These are phyloP conservation scores for Drosophila erecta DNA, from an alignment of 1,140 invertebrate species.

Conservation along the genomic window DNA sequence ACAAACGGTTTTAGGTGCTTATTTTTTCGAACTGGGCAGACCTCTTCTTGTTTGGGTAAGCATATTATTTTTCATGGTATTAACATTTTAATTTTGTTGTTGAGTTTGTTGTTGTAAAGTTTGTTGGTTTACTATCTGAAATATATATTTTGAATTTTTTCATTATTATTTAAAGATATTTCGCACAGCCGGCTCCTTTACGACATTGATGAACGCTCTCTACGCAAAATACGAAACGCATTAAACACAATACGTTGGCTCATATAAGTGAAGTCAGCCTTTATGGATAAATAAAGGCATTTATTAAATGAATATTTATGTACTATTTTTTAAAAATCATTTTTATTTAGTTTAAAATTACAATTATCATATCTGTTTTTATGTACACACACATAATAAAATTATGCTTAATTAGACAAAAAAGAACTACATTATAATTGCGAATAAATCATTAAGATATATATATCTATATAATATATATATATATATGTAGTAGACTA, in stretches of 20 bases:
- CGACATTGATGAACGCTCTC: constrained; percentile 52
- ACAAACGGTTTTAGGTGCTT: constrained; percentile 41
- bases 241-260: background rate
- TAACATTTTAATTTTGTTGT: background rate
- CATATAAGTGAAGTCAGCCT: background rate
- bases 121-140: background rate
- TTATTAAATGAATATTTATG: background rate
- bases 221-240: constrained; percentile 47
- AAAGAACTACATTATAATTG: constrained; percentile 66
- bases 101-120: background rate
- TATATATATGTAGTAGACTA: constrained; percentile 55
- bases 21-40: constrained; percentile 54
- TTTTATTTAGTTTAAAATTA: constrained; percentile 75
- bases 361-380: constrained; percentile 69
- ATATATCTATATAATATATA: constrained; percentile 31
- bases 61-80: background rate
- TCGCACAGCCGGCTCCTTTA: constrained; percentile 60
- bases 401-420: constrained; percentile 69
- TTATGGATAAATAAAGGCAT: background rate
- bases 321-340: constrained; percentile 30
- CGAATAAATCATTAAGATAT: constrained; percentile 25
- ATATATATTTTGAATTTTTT: too few relatives aligned
- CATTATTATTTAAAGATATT: constrained; percentile 32
- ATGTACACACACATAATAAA: constrained; percentile 73
- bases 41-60: constrained; percentile 61